phyloP scores from a whole-genome alignment of 2,113 vertebrate genomes.

The Nothobranchius kuhntae region DNA sequence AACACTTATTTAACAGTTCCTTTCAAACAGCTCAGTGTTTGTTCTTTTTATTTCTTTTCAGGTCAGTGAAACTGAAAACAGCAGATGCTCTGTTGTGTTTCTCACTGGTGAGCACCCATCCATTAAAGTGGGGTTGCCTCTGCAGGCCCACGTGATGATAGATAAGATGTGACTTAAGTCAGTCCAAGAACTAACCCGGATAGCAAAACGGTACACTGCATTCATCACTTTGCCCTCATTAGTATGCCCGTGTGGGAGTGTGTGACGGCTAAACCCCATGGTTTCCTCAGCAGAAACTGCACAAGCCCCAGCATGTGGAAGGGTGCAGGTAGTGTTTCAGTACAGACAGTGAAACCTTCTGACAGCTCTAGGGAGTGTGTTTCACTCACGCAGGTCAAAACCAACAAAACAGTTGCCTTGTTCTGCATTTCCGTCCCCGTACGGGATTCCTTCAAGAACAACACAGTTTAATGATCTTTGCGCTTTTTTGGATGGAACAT shows the following conservation, averaged over 20 bases:
- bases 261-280: neutral
- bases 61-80: no score
- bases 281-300: slow-evolving; percentile 33
- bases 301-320: slow-evolving; percentile 46
- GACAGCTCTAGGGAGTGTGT: slow-evolving; percentile 4
- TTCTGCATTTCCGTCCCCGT: no score
- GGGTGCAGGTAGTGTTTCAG: slow-evolving; percentile 4
- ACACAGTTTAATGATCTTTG: no score
- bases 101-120: no score
- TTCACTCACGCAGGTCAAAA: neutral
- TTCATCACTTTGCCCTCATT: neutral
- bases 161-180: slow-evolving; percentile 13
- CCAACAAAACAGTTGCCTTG: neutral
- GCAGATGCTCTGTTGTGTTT: no score
- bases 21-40: no score
- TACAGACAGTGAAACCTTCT: slow-evolving; percentile 13
- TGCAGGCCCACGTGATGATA: neutral
- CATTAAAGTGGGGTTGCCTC: no score
- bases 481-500: no score
- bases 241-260: slow-evolving; percentile 5
- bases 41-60: no score
- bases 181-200: neutral
- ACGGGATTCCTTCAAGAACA: no score
- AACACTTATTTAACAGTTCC: no score
- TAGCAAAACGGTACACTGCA: slow-evolving; percentile 7